These are phyloP conservation scores for Triops cancriformis DNA, from an alignment of 1,140 invertebrate species.

Conservation along the genomic window DNA sequence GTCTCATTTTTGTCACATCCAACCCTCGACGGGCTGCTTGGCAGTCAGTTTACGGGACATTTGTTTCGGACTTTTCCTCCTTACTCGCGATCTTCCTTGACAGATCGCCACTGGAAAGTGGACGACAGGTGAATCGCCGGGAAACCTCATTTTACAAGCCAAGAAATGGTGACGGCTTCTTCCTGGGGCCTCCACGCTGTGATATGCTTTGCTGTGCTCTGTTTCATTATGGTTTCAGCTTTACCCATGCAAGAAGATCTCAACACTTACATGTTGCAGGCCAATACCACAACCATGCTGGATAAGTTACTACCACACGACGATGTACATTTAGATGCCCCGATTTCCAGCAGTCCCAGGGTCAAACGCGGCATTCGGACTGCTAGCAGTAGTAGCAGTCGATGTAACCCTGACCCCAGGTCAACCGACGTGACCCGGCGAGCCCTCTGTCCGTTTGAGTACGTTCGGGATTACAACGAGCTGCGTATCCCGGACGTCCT, in stretches of 20 bases:
- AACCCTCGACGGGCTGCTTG: slow-evolving; percentile 6
- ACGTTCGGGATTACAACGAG: slow-evolving; percentile 18
- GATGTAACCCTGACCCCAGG: slow-evolving; percentile 18
- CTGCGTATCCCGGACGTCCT: slow-evolving; percentile 20
- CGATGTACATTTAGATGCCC: background rate
- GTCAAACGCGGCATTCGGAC: background rate
- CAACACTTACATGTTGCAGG: background rate
- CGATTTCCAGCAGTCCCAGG: background rate
- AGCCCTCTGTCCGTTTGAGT: slow-evolving; percentile 21
- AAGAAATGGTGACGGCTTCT: background rate
- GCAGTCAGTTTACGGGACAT: background rate
- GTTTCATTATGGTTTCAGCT: background rate
- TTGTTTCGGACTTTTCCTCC: background rate
- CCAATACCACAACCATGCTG: background rate
- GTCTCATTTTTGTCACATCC: slow-evolving; percentile 1
- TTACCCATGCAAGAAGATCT: slow-evolving; percentile 2
- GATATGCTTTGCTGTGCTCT: background rate
- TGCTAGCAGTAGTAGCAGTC: background rate
- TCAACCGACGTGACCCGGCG: slow-evolving; percentile 15
- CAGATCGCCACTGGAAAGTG: background rate
- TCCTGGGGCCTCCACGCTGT: background rate
- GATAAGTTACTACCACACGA: background rate
- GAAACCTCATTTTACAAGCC: background rate
- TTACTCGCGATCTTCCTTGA: background rate
- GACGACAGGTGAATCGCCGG: background rate